A percentile compares a stretch with the other conserved stretches of the same genome.
phyloP scores from a whole-genome alignment of 64 coral and sea anemone species.

The Porites australiensis region DNA sequence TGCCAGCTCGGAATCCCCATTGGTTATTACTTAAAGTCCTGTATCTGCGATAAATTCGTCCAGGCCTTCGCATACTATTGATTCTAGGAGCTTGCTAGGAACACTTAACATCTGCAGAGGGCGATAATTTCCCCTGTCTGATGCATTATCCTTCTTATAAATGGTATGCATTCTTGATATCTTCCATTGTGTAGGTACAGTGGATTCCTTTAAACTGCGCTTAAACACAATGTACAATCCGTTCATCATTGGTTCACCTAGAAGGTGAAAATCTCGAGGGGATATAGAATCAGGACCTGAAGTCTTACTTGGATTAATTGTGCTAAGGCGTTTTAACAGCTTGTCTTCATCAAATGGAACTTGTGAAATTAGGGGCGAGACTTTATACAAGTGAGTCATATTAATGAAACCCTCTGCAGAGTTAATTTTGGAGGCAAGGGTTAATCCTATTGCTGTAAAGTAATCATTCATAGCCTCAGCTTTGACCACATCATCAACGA shows the following conservation, averaged over 20 bases:
- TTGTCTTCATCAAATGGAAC: no score
- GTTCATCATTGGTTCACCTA: no score
- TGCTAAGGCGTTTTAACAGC: no score
- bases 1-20: constrained; percentile 36
- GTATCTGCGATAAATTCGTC: constrained; percentile 29
- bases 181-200: no score
- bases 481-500: constrained; percentile 32
- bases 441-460: constrained; percentile 53
- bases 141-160: constrained; percentile 52
- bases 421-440: constrained; percentile 44
- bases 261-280: no score
- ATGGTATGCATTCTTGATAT: constrained; percentile 12
- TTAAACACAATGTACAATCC: no score
- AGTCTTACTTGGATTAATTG: no score
- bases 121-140: constrained; percentile 41
- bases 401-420: background rate
- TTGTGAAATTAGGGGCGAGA: no score
- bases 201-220: no score
- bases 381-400: no score
- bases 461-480: constrained; percentile 76
- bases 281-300: no score
- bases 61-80: constrained; percentile 36
- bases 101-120: constrained; percentile 54
- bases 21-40: constrained; percentile 37
- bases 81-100: constrained; percentile 57